phyloP scores from a whole-genome alignment of 53 echinoderm and acorn worm genomes.

The Actinopyga echinites region DNA sequence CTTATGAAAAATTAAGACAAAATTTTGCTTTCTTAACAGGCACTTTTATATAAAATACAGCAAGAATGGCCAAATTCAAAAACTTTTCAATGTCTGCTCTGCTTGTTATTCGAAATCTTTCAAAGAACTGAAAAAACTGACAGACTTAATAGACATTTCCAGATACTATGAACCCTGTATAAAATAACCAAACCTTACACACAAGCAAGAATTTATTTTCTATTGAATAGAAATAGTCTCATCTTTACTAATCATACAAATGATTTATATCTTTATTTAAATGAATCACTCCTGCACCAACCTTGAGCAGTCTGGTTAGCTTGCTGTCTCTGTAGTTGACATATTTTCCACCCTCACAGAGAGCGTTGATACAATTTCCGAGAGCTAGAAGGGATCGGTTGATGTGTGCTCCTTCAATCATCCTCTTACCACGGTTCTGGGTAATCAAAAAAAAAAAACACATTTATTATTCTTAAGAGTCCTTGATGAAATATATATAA shows the following conservation, averaged over 20 bases:
- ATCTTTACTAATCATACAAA: background rate
- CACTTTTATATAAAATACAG: too few relatives aligned
- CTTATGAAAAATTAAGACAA: too few relatives aligned
- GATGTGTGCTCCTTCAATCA: constrained; percentile 99
- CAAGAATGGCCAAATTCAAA: too few relatives aligned
- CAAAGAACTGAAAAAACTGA: too few relatives aligned
- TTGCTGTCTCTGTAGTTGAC: constrained; percentile 99
- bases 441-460: background rate
- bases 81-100: too few relatives aligned
- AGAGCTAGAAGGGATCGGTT: constrained; percentile 95
- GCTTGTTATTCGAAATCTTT: too few relatives aligned
- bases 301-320: constrained; percentile 89
- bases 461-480: background rate
- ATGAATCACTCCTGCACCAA: constrained; percentile 8
- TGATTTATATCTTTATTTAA: background rate
- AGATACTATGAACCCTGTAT: too few relatives aligned
- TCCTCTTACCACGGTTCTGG: constrained; percentile 98
- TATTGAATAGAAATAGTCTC: background rate
- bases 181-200: background rate
- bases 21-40: too few relatives aligned
- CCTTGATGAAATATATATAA: background rate
- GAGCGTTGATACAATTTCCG: constrained; percentile 98
- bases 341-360: constrained; percentile 93
- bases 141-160: too few relatives aligned
- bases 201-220: background rate